A percentile compares a stretch with the other conserved stretches of the same genome.
phyloP scores from a whole-genome alignment of 2,888 invertebrate species.

The Lysandra coridon region DNA sequence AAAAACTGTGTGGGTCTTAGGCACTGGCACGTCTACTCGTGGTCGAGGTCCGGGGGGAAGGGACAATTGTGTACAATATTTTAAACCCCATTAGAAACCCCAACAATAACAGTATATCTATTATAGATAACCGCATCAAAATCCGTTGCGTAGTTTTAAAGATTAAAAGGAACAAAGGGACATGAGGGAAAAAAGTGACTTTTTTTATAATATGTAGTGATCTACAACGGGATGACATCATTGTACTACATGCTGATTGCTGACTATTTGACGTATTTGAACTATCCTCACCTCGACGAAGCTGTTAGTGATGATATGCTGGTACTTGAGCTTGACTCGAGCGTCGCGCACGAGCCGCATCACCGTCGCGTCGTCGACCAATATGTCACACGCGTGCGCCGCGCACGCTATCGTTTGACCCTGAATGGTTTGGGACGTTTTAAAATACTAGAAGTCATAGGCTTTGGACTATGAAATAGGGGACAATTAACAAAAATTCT shows the following conservation, averaged over 20 bases:
- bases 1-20: background rate
- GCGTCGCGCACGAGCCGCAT: constrained; percentile 94
- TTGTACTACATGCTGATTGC: too few species aligned
- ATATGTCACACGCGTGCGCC: constrained; percentile 97
- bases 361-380: constrained; percentile 98
- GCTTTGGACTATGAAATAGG: too few species aligned
- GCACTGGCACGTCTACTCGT: background rate
- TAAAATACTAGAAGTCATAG: too few species aligned
- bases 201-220: too few species aligned
- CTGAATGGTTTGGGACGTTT: constrained; percentile 41
- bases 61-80: background rate
- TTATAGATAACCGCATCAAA: too few species aligned
- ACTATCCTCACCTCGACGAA: constrained; percentile 92
- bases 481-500: too few species aligned
- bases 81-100: too few species aligned
- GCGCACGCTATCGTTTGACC: constrained; percentile 98
- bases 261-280: background rate
- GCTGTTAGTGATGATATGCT: constrained; percentile 98
- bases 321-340: constrained; percentile 95
- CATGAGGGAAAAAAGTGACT: too few species aligned
- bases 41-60: constrained; percentile 1
- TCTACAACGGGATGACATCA: too few species aligned
- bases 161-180: too few species aligned
- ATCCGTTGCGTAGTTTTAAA: too few species aligned
- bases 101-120: too few species aligned